Evolutionary conservation across 2,113 vertebrate species (phyloP), one percentile per base, ranked within the genome.

Genomic region (Lates calcarifer): DNA sequence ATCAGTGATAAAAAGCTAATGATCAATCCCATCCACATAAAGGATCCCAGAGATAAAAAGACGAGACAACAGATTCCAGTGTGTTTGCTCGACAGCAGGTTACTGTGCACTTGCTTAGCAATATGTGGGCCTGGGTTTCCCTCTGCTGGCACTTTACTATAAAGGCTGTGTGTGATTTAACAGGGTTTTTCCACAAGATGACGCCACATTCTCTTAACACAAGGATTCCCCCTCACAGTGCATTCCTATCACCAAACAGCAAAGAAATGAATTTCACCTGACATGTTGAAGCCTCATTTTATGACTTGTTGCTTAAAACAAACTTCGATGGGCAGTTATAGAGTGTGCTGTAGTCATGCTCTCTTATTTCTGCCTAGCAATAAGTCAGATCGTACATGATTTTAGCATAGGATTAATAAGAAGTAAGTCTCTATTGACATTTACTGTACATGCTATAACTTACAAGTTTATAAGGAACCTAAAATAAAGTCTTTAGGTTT

Each of bases 81-180:
- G 22, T 26, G 20, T 4, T 37, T 31, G 51, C 47, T 22, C 29
- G 41, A n/a, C 45, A n/a, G 43, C 53, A 79, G 72, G 71, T 65
- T 5, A 56, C 35, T 47, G 14, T 82, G 68, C 28, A 22, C 55
- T 29, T 64, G 63, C 26, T 45, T 14, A 2, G 31, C 35, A n/a
- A 74, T 80, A 17, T 28, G 47, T 83, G 65, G 83, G 47, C 17
- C 55, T 81, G 37, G 76, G 83, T 43, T 79, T 88, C 91, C 91
- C 79, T 85, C 93, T 93, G 86, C 81, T 93, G 91, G 90, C 43
- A 11, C 18, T 5, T 55, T 6, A 39, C 41, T 43, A 82, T 35
- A 85, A 88, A 53, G 53, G 31, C 78, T 18, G 18, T 26, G 35
- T 57, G 26, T 74, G 43, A 53, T 49, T 75, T 41, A 56, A 55